Conservation (phyloP, 2,888 invertebrate species). For the Parthenolecanium corni region DNA sequence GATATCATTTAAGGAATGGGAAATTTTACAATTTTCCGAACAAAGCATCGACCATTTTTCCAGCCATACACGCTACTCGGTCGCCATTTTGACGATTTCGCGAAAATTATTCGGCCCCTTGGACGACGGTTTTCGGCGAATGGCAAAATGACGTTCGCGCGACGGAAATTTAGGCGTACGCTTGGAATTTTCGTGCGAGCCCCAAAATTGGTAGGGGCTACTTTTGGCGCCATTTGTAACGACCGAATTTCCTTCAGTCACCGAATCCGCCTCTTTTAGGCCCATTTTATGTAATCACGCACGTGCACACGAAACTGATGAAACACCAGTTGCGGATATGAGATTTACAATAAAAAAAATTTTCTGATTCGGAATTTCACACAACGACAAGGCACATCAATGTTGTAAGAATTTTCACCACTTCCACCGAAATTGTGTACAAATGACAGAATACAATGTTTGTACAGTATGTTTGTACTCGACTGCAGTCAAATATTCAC, state of each 20-base stretch:
- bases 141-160: conserved; percentile 17
- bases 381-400: background rate
- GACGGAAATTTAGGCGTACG: conserved; percentile 23
- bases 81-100: too few species aligned
- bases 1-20: too few species aligned
- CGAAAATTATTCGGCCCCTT: too few species aligned
- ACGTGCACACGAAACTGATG: background rate
- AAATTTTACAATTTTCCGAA: too few species aligned
- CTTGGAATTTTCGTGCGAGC: background rate
- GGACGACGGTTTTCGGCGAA: conserved; percentile 1
- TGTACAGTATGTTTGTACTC: too few species aligned
- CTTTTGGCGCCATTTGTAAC: background rate
- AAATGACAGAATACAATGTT: too few species aligned
- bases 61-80: too few species aligned
- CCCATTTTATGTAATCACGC: background rate
- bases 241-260: background rate
- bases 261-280: too few species aligned
- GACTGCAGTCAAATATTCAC: background rate
- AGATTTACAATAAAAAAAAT: background rate
- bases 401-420: too few species aligned
- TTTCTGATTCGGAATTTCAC: background rate
- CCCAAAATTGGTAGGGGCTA: conserved; percentile 13
- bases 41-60: too few species aligned
- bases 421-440: too few species aligned
- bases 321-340: background rate